phyloP scores from a whole-genome alignment of 2,888 invertebrate species.

The Seladonia tumulorum region DNA sequence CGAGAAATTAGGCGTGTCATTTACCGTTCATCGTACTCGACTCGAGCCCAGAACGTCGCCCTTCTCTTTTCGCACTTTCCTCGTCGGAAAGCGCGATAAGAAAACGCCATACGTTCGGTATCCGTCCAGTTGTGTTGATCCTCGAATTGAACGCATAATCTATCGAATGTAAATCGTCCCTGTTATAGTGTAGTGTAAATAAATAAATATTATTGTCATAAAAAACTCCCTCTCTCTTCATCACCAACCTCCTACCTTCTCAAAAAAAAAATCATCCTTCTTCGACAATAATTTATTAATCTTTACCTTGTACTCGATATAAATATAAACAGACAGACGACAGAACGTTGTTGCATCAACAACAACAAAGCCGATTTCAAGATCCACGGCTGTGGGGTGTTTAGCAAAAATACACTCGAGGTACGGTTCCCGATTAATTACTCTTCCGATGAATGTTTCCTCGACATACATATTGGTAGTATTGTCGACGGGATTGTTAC shows the following conservation, averaged over 20 bases:
- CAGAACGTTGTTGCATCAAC: background rate
- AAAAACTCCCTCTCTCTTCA: conserved; percentile 52
- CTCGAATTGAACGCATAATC: conserved; percentile 53
- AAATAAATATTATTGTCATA: conserved; percentile 83
- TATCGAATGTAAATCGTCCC: conserved; percentile 75
- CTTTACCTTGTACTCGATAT: background rate
- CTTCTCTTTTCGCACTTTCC: conserved; percentile 34
- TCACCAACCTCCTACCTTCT: background rate
- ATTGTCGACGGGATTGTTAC: background rate
- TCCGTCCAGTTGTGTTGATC: conserved; percentile 32
- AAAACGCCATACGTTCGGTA: conserved; percentile 12
- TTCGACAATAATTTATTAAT: conserved; percentile 27
- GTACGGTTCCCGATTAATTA: background rate
- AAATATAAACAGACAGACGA: conserved; percentile 12
- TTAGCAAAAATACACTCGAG: conserved; percentile 50
- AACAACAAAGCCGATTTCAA: background rate
- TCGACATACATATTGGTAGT: conserved; percentile 2
- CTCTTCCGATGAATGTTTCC: background rate
- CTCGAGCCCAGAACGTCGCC: conserved; percentile 11
- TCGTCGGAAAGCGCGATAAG: conserved; percentile 34
- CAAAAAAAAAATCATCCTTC: background rate
- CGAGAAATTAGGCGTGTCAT: background rate
- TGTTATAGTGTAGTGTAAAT: conserved; percentile 83
- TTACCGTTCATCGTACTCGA: conserved; percentile 36
- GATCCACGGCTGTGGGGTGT: background rate